Conservation (phyloP, 2,113 vertebrate species). For the Mormyrus lacerda region DNA sequence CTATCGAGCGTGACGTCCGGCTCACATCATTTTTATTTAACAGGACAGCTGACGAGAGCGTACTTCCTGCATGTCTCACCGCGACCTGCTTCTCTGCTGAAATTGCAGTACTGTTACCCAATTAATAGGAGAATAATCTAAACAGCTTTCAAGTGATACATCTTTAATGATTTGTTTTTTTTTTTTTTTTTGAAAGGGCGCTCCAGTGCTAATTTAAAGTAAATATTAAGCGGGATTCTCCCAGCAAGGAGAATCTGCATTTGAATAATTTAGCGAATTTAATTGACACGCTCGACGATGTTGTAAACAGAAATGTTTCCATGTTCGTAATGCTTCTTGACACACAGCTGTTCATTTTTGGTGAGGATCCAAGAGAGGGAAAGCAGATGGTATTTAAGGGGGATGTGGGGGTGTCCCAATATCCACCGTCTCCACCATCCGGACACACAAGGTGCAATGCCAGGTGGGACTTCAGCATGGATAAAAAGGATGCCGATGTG, state of each 20-base stretch:
- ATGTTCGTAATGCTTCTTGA: conserved; percentile 69
- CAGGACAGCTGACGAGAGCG: conserved; percentile 16
- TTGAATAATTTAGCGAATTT: conserved; percentile 88
- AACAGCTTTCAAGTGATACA: conserved; percentile 92
- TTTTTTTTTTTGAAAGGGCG: conserved; percentile 78
- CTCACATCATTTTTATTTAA: not conserved
- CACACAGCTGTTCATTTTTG: conserved; percentile 57
- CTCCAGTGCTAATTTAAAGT: conserved; percentile 93
- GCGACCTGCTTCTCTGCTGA: conserved; percentile 25
- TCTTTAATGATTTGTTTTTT: conserved; percentile 95
- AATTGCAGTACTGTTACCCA: conserved; percentile 58
- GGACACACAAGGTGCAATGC: not conserved
- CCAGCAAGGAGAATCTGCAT: conserved; percentile 76
- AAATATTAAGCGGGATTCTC: conserved; percentile 90
- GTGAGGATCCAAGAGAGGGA: conserved; percentile 55
- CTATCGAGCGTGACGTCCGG: not conserved
- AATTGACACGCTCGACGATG: conserved; percentile 70
- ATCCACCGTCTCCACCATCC: not conserved
- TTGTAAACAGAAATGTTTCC: conserved; percentile 89
- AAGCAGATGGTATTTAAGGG: conserved; percentile 14
- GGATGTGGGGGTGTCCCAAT: not conserved
- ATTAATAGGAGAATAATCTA: conserved; percentile 87
- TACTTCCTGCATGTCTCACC: not conserved
- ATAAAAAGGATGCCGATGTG: too few species aligned
- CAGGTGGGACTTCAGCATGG: not conserved